These are phyloP conservation scores for Salvelinus sp. DNA, from an alignment of 2,113 vertebrate genomes.

Conservation along the genomic window DNA sequence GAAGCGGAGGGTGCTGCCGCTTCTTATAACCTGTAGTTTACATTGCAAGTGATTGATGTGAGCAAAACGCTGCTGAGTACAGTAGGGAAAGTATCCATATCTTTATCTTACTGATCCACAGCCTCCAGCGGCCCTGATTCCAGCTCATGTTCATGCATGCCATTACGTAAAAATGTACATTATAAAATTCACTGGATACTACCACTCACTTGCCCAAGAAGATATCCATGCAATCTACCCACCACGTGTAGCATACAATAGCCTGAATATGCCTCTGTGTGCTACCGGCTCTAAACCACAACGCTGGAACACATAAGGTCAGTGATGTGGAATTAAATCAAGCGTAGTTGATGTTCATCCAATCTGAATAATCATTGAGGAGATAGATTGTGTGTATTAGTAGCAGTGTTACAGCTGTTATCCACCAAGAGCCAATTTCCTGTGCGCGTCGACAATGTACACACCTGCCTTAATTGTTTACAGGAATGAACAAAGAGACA, in stretches of 20 bases:
- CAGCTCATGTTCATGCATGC: slow-evolving; percentile 43
- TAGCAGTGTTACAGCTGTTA: background rate
- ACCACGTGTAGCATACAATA: slow-evolving; percentile 35
- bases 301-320: slow-evolving; percentile 43
- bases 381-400: background rate
- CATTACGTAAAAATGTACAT: slow-evolving; percentile 44
- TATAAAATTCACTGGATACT: background rate
- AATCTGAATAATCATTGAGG: slow-evolving; percentile 23
- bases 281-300: slow-evolving; percentile 18
- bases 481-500: slow-evolving; percentile 47
- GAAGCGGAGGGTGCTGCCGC: background rate
- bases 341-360: slow-evolving; percentile 41
- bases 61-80: slow-evolving; percentile 32
- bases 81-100: slow-evolving; percentile 40
- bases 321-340: slow-evolving; percentile 46
- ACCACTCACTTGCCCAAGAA: slow-evolving; percentile 14
- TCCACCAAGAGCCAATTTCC: slow-evolving; percentile 44
- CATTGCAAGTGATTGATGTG: slow-evolving; percentile 47
- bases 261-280: slow-evolving; percentile 21
- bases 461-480: slow-evolving; percentile 38
- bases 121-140: slow-evolving; percentile 41
- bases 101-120: slow-evolving; percentile 53
- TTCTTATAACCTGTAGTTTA: background rate
- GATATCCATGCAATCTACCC: slow-evolving; percentile 12
- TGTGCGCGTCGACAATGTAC: slow-evolving; percentile 34